Evolutionary conservation across 37 sponge, comb jelly and placozoan species (phyloP).

Genomic region (Ephydatia muelleri): DNA sequence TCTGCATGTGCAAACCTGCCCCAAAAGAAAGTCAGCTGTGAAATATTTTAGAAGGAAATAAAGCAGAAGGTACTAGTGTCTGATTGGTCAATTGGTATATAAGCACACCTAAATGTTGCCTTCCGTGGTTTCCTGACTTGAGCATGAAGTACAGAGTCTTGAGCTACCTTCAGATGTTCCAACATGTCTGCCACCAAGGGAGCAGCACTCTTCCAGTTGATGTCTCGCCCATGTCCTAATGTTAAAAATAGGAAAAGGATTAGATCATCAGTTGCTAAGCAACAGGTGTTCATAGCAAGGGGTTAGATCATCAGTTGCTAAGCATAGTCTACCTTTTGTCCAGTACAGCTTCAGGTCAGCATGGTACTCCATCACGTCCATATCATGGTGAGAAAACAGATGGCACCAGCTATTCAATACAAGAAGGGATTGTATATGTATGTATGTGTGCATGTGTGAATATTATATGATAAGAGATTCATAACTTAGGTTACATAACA

Average conservation of each 20-base stretch:
- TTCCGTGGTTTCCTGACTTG: not conserved
- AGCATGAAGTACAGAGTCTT: not conserved
- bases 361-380: not conserved
- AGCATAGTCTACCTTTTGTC: not conserved
- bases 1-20: not conserved
- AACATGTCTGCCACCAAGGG: not conserved
- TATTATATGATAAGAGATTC: no score
- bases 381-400: not conserved
- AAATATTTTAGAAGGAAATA: no score
- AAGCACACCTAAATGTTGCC: not conserved
- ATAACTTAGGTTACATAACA: no score
- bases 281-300: not conserved
- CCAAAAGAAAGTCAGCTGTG: not conserved
- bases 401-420: not conserved
- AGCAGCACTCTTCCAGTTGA: not conserved
- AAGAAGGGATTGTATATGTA: no score
- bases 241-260: not conserved
- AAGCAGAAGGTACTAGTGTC: no score
- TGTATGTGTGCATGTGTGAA: no score
- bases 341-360: not conserved
- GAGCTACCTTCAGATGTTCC: not conserved
- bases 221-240: not conserved
- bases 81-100: no score
- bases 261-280: no score
- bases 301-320: no score